Evolutionary conservation across 1,140 invertebrate species (phyloP), one percentile per base, ranked within the genome.

Genomic region (Drosophila pachea): DNA sequence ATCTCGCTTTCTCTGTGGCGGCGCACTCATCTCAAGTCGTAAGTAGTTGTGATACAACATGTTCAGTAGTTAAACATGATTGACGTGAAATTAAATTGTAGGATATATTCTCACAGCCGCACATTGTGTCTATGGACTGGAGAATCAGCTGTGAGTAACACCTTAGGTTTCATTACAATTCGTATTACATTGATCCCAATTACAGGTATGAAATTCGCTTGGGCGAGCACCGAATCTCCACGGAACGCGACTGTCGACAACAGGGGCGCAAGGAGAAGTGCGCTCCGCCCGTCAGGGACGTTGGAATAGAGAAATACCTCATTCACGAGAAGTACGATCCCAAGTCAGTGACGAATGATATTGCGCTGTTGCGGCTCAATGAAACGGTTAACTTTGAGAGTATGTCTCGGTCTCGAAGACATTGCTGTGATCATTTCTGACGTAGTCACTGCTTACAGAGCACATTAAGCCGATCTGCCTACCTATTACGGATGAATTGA

Each of bases 391-490:
- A 31, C 3, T 76, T 86, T 16, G 66, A 86, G 7, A 86, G 79
- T 84, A 56, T 60, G 73, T 47, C 7, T 1, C 4, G 12, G 12
- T 22, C 31, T 11, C 22, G 1, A 2, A n/a, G 16, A 0, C 16
- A 11, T 29, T 4, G 38, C 4, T 1, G 6, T 45, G 4, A n/a
- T 2, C n/a, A 11, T 7, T 4, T 16, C 12, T 0, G 7, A 0
- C 22, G 5, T 2, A 4, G 11, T 32, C 0, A 4, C 8, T 33
- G 3, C 4, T 56, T 42, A 0, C 14, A 87, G 83, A 91, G 50
- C 92, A 91, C 72, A 92, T 96, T 11, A 91, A 92, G 75, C 94
- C 95, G 0, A 92, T 96, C 45, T 96, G 95, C 73, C 78, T 96
- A 2, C 94, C 95, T 7, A 78, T 86, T 7, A 81, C 87, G 29